These are phyloP conservation scores for Propsilocerus akamusi DNA, from an alignment of 1,140 invertebrate species.

Conservation along the genomic window DNA sequence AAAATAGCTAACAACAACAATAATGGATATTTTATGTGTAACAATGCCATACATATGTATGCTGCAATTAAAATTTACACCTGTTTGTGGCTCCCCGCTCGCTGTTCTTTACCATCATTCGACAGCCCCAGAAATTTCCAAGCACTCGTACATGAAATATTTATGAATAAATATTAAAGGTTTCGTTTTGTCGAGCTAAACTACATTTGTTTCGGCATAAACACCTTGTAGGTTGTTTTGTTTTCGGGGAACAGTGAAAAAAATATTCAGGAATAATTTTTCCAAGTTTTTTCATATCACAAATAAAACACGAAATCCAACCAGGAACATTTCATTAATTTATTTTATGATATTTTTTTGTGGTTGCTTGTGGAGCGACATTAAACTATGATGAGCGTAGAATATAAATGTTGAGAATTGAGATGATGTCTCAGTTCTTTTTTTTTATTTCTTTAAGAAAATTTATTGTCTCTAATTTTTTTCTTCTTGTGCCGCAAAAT, in stretches of 20 bases:
- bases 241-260: too few species aligned
- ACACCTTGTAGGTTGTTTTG: slow-evolving; percentile 4
- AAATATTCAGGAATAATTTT: neutral
- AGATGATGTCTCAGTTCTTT: neutral
- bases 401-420: neutral
- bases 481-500: too few species aligned
- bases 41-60: slow-evolving; percentile 3
- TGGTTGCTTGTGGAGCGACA: neutral
- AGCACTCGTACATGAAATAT: neutral
- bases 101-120: neutral
- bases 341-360: too few species aligned
- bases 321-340: too few species aligned
- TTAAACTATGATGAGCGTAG: neutral
- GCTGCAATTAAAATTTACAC: slow-evolving; percentile 1
- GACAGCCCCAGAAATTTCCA: neutral
- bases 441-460: too few species aligned
- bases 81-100: neutral
- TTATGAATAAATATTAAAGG: neutral
- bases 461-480: neutral
- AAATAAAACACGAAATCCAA: neutral
- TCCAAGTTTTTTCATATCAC: neutral
- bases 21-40: neutral
- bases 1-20: neutral
- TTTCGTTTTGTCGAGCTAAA: neutral
- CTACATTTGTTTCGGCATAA: neutral